Conservation (phyloP, 1,140 invertebrate genomes). For the Tenebrio molitor region DNA sequence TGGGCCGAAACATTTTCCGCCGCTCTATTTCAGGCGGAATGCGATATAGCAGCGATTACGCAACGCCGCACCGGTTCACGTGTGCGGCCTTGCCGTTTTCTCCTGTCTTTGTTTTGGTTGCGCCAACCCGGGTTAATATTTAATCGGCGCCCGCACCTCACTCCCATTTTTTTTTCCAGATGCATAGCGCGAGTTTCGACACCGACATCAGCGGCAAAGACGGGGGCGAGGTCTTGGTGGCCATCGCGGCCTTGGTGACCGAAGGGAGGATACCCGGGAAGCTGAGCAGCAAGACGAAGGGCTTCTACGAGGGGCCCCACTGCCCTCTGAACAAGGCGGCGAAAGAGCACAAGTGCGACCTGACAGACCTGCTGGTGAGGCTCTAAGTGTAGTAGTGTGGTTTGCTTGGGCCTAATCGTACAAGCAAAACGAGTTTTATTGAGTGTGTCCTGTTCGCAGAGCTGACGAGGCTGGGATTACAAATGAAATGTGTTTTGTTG, state of each 20-base stretch:
- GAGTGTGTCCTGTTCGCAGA: too few species aligned
- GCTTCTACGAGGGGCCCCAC: conserved; percentile 82
- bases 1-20: background rate
- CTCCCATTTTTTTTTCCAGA: conserved; percentile 55
- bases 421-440: too few species aligned
- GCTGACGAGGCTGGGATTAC: too few species aligned
- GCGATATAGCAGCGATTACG: conserved; percentile 21
- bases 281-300: conserved; percentile 66
- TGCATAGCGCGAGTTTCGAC: conserved; percentile 63
- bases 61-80: background rate
- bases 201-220: conserved; percentile 57
- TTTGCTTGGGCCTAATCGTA: too few species aligned
- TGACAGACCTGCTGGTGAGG: conserved; percentile 70
- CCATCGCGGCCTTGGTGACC: conserved; percentile 77
- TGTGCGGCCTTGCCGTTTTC: conserved; percentile 6
- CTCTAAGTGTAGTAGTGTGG: too few species aligned
- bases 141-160: background rate
- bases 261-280: conserved; percentile 78
- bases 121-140: conserved; percentile 3
- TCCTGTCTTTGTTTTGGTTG: conserved; percentile 10
- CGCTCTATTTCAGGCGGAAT: conserved; percentile 18
- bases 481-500: too few species aligned
- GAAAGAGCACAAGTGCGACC: conserved; percentile 71
- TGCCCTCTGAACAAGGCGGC: conserved; percentile 69
- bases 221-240: conserved; percentile 71